Base-by-base conservation (phyloP, 2,113 vertebrate genomes). In the Hassar affinis region DNA sequence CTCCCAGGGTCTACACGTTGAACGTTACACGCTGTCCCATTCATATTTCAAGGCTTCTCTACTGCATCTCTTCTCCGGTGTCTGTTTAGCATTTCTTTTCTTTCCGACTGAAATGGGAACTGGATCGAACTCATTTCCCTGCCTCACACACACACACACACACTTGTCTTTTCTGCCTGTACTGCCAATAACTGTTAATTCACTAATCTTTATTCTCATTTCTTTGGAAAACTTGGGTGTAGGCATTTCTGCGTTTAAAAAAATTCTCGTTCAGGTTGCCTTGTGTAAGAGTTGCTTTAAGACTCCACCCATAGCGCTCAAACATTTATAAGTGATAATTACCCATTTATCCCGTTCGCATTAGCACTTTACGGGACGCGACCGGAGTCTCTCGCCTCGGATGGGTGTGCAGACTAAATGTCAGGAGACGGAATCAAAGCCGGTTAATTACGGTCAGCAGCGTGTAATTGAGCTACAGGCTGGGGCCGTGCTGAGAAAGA, bases 51-150 rank as follows among this genome's bases (percentile, higher is more conserved):
- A 11, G 33, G 0, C 64, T 42, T 68, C 64, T 68, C 35, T 68
- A 68, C 64, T 68, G 33, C 35, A 22, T 68, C 9, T 17, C 64
- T 20, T 68, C 33, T 68, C 64, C 10, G 33, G 33, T 68, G 35
- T 68, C 64, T 42, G 64, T 68, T 42, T 68, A 68, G 64, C 64
- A 68, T 68, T 68, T 68, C 64, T 68, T 18, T 38, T 42, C 33
- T 68, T 68, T 68, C 33, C 17, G 35, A 38, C 35, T 49, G 57
- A 59, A 79, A 62, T 1, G 22, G 76, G 42, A 77, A 77, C 75
- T 52, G 47, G 15, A 56, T 35, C 3, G 17, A 54, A 52, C 69
- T 27, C 25, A 8, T 27, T 17, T 17, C 42, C 62, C 5, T 27
- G 38, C 2, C 38, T 3, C 6, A 74, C 69, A 27, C 49, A 54